A percentile compares a stretch with the other conserved stretches of the same genome.
phyloP scores from a whole-genome alignment of 2,113 vertebrate species.

The Pogonocichla stellata region DNA sequence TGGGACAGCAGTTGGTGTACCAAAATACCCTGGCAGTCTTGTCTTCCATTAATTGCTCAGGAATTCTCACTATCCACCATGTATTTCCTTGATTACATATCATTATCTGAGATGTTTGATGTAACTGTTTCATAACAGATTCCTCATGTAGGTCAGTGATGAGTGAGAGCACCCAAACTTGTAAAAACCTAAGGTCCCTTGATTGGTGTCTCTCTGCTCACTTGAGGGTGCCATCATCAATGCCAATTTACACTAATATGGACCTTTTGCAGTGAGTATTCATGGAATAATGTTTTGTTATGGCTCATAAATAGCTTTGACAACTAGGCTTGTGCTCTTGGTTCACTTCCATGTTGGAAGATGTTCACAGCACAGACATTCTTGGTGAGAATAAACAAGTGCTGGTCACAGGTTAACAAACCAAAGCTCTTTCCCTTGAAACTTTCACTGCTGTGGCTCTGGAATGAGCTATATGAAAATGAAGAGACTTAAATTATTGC shows the following conservation, averaged over 20 bases:
- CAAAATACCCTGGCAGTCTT: not conserved
- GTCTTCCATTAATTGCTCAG: not conserved
- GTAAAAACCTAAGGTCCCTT: not conserved
- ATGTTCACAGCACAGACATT: not conserved
- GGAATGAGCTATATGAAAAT: not conserved
- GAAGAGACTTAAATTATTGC: not conserved
- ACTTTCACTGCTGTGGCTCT: not conserved
- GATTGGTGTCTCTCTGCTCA: not conserved
- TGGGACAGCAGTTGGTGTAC: not conserved
- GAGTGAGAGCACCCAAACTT: not conserved
- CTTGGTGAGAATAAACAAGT: not conserved
- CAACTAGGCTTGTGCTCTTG: not conserved
- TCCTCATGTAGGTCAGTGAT: not conserved
- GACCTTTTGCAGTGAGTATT: not conserved
- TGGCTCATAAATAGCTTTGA: not conserved
- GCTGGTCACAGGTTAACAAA: not conserved
- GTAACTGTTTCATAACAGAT: not conserved
- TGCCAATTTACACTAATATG: not conserved
- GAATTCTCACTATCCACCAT: not conserved
- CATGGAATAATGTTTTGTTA: not conserved
- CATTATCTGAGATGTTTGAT: not conserved
- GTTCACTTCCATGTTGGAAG: not conserved
- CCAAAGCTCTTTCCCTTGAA: not conserved
- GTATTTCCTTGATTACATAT: not conserved
- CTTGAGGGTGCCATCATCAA: not conserved